Conservation (phyloP, 2,113 vertebrate genomes). For the Turnix velox region DNA sequence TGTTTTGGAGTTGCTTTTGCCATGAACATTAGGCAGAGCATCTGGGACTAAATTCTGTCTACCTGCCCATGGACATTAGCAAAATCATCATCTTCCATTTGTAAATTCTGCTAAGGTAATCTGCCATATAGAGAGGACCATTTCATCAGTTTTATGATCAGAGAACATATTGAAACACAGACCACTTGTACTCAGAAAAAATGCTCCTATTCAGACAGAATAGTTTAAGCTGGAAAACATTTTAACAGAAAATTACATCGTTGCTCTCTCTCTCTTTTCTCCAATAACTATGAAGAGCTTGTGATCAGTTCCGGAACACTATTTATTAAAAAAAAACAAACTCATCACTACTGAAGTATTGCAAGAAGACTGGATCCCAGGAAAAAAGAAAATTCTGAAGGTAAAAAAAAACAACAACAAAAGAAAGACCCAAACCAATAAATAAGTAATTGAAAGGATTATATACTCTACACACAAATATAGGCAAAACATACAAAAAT, state of each 20-base stretch:
- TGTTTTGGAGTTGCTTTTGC: constrained; percentile 62
- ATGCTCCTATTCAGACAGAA: not conserved
- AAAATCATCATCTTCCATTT: constrained; percentile 36
- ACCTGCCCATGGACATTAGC: constrained; percentile 44
- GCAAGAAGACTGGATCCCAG: not conserved
- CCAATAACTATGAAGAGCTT: not conserved
- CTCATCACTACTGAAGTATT: not conserved
- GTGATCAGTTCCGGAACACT: not conserved
- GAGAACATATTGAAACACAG: constrained; percentile 29
- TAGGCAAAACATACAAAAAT: not conserved
- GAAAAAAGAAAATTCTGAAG: not conserved
- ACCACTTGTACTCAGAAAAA: constrained; percentile 9
- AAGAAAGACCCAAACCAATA: not conserved
- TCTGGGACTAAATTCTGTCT: constrained; percentile 55
- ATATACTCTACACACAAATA: not conserved
- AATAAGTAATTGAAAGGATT: not conserved
- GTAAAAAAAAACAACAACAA: not conserved
- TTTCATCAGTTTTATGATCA: constrained; percentile 46
- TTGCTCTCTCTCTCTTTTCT: not conserved
- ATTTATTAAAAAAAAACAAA: not conserved
- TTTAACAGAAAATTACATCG: not conserved
- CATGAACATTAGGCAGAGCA: constrained; percentile 48
- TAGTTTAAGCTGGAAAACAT: not conserved
- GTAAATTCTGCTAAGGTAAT: constrained; percentile 28
- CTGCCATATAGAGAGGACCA: constrained; percentile 13